phyloP scores from a whole-genome alignment of 2,113 vertebrate genomes.

The Ophiodon elongatus region DNA sequence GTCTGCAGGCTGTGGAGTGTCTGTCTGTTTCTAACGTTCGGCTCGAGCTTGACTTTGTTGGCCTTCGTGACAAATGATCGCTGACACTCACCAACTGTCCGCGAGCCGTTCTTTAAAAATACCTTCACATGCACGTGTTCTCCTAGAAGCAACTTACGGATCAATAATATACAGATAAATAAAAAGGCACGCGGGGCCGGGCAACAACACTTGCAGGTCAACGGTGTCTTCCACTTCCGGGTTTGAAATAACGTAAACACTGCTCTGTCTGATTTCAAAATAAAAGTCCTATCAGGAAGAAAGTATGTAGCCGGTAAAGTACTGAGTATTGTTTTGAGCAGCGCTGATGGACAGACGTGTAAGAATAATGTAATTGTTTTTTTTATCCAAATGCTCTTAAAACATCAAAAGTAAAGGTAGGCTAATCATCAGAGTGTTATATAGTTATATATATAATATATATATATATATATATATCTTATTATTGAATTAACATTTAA shows the following conservation, averaged over 20 bases:
- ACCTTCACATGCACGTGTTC: constrained; percentile 11
- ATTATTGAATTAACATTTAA: background rate
- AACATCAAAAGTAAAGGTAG: background rate
- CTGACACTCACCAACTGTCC: constrained; percentile 39
- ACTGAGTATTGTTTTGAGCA: background rate
- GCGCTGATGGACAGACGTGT: background rate
- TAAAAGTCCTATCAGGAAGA: constrained; percentile 20
- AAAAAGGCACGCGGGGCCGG: fast-evolving
- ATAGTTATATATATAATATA: too few relatives aligned
- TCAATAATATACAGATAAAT: background rate
- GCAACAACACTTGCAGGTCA: background rate
- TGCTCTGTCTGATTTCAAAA: constrained; percentile 40
- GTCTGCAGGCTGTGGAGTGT: background rate
- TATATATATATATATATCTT: background rate
- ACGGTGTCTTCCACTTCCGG: constrained; percentile 56
- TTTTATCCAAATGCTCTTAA: background rate
- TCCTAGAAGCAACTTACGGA: constrained; percentile 23
- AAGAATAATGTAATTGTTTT: background rate
- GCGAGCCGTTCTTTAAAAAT: background rate
- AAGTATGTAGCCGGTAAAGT: too few relatives aligned
- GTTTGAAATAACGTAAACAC: constrained; percentile 2
- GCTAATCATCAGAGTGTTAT: background rate
- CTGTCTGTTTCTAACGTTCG: background rate
- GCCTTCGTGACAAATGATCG: background rate
- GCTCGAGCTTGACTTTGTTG: background rate